Base-by-base conservation (phyloP, 2,113 vertebrate genomes). In the Anseranas semipalmata region DNA sequence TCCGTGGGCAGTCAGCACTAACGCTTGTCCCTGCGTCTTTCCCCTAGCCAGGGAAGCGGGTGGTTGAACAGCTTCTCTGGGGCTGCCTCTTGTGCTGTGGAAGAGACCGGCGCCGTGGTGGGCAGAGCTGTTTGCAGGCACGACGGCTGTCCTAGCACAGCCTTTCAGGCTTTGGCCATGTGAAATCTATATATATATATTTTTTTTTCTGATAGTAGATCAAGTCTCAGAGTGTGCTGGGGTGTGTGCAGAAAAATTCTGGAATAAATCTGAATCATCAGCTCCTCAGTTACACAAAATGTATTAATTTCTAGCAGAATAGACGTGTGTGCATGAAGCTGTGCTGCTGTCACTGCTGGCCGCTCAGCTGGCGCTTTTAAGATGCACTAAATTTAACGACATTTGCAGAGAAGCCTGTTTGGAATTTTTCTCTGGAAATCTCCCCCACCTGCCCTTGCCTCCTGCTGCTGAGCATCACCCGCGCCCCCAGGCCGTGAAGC, bases 391-490 rank as follows among this genome's bases (percentile, higher is more conserved):
- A 28, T 25, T 46, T 5, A 33, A 17, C 37, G 9, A 50, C 7
- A 1, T 24, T 35, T 48, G 50, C 39, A 5, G 53, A 45, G 60
- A 14, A 78, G 27, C n/a, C 60, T 7, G 20, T 14, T 16, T 3
- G 50, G 45, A 59, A 25, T 7, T 20, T 55, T 45, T 28, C 67
- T 22, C 35, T 30, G 50, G 39, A 50, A 25, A 50, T 27, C 3
- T 8, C 25, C 37, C 32, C 9, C 0, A 0, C 37, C 15, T 56
- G 16, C 33, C 84, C 33, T 46, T 62, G 17, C 9, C 53, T 48
- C 19, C 32, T 1, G 2, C 10, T 0, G 0, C 28, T 11, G 55
- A 59, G 45, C 32, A 5, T 7, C 2, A 4, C 27, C 15, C 1
- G 1, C 16, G 58, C 72, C 41, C 12, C 13, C 0, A 0, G 59